A percentile compares a stretch with the other conserved stretches of the same genome.
phyloP scores from a whole-genome alignment of 2,888 invertebrate species.

The Himalopsyche anomala region DNA sequence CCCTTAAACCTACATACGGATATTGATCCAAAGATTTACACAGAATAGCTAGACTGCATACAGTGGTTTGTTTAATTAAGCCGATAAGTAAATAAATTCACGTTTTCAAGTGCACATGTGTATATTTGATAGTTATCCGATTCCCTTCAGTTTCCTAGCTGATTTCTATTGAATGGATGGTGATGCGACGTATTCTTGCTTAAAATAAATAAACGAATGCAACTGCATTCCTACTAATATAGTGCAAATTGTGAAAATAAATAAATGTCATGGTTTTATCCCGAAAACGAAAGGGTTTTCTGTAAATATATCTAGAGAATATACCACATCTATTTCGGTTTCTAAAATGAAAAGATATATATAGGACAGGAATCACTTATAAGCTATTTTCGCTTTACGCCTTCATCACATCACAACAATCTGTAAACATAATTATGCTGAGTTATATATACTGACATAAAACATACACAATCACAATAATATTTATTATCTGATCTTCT shows the following conservation, averaged over 20 bases:
- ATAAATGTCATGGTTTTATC: neutral
- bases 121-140: constrained; percentile 25
- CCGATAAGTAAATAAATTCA: constrained; percentile 26
- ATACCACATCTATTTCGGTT: too few relatives aligned
- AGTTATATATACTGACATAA: too few relatives aligned
- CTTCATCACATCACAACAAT: too few relatives aligned
- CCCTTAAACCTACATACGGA: neutral
- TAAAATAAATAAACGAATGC: neutral
- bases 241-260: neutral
- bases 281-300: neutral
- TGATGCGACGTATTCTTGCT: neutral
- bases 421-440: too few relatives aligned
- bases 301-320: too few relatives aligned
- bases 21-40: neutral
- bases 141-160: neutral
- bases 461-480: too few relatives aligned
- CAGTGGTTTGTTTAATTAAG: constrained; percentile 4
- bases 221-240: neutral
- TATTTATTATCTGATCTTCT: too few relatives aligned
- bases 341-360: too few relatives aligned
- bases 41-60: neutral
- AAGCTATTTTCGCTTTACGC: too few relatives aligned
- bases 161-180: neutral
- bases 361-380: too few relatives aligned
- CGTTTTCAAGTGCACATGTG: neutral